Percentiles rank a stretch among this genome's conserved stretches.
These are phyloP conservation scores for Leptoclinus maculatus DNA, from an alignment of 2,797 vertebrate species.

Conservation along the genomic window DNA sequence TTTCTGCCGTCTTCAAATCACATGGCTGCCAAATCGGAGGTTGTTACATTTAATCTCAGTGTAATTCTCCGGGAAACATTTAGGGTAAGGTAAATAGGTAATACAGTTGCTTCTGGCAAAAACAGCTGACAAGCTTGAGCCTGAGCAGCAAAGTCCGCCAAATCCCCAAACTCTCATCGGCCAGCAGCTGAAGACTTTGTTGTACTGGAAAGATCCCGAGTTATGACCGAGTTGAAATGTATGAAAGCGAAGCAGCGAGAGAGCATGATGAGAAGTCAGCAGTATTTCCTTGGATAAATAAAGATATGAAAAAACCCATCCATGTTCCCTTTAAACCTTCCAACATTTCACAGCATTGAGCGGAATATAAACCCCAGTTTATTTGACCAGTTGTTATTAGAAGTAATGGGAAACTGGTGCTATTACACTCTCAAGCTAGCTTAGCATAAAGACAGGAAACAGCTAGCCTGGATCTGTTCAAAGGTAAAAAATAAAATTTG, in stretches of 20 bases:
- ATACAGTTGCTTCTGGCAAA: conserved; percentile 46
- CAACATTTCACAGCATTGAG: conserved; percentile 21
- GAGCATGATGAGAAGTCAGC: conserved; percentile 41
- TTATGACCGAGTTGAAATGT: conserved; percentile 46
- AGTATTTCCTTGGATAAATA: conserved; percentile 40
- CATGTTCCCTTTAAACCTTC: conserved; percentile 39
- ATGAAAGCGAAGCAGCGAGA: conserved; percentile 19
- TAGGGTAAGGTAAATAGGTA: conserved; percentile 29
- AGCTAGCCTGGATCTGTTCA: not conserved
- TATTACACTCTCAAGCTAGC: not conserved
- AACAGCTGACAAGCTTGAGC: conserved; percentile 50
- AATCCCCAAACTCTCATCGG: conserved; percentile 34
- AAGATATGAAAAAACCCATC: conserved; percentile 12
- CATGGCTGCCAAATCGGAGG: conserved; percentile 28
- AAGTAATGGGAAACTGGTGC: not conserved
- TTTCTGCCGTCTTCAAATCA: conserved; percentile 33
- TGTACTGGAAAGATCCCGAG: conserved; percentile 59
- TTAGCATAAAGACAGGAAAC: not conserved
- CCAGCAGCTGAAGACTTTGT: conserved; percentile 42
- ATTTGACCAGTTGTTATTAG: conserved; percentile 21
- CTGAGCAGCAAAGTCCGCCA: conserved; percentile 38
- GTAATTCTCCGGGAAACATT: conserved; percentile 8
- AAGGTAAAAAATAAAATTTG: not conserved
- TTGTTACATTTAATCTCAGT: conserved; percentile 18
- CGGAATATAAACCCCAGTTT: conserved; percentile 19